phyloP scores from a whole-genome alignment of 2,888 invertebrate genomes.

The Drosophila aldrichi region DNA sequence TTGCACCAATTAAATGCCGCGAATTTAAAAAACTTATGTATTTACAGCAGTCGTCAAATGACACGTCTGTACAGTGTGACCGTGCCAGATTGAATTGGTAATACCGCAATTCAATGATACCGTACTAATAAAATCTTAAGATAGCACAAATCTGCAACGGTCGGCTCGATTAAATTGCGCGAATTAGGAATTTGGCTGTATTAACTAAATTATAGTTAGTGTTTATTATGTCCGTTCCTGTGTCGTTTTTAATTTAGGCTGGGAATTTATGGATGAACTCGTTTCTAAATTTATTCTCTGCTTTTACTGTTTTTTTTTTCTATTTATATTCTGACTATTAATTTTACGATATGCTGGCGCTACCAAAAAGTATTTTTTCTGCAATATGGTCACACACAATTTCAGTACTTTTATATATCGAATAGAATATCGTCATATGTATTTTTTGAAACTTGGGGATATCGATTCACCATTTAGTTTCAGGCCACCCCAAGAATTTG shows the following conservation, averaged over 20 bases:
- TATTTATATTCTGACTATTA: neutral
- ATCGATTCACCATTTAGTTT: conserved; percentile 21
- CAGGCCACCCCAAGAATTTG: conserved; percentile 33
- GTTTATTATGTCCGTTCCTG: neutral
- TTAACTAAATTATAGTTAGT: too few relatives aligned
- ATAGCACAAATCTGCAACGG: neutral
- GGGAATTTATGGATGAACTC: neutral
- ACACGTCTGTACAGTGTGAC: conserved; percentile 59
- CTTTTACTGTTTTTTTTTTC: neutral
- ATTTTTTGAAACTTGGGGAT: conserved; percentile 9
- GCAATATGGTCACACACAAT: neutral
- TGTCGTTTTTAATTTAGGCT: neutral
- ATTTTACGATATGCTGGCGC: neutral
- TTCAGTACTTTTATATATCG: conserved; percentile 12
- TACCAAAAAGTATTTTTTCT: neutral
- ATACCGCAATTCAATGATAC: conserved; percentile 10
- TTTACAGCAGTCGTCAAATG: conserved; percentile 66
- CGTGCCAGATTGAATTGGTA: neutral
- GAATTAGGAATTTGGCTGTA: neutral
- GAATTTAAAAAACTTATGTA: conserved; percentile 63
- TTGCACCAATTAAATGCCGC: conserved; percentile 47
- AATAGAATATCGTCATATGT: conserved; percentile 6
- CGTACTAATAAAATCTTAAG: neutral
- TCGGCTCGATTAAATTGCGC: neutral
- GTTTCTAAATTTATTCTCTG: neutral